Conservation (phyloP, 2,113 vertebrate genomes). For the Spizaetus ornatus region DNA sequence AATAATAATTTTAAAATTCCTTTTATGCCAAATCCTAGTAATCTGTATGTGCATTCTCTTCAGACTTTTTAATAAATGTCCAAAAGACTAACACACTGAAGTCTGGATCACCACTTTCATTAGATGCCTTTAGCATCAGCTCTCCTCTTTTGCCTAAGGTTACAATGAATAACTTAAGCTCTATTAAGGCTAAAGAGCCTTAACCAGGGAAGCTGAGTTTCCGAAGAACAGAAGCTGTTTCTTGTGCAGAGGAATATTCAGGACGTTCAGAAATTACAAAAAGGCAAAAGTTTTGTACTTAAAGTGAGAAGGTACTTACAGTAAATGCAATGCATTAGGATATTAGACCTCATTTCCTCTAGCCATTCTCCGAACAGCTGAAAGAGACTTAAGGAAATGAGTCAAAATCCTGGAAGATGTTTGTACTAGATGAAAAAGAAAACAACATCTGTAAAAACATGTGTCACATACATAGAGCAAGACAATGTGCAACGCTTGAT, state of each 20-base stretch:
- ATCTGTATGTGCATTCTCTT: neutral
- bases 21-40: neutral
- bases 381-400: constrained; percentile 78
- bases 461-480: constrained; percentile 9
- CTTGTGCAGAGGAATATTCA: neutral
- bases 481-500: neutral
- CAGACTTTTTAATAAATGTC: neutral
- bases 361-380: constrained; percentile 69
- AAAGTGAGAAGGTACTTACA: neutral
- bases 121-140: neutral
- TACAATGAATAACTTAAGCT: neutral
- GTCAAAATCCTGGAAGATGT: constrained; percentile 78
- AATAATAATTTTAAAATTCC: neutral
- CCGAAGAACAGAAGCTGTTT: neutral
- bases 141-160: neutral
- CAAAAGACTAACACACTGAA: neutral
- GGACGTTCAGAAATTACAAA: neutral
- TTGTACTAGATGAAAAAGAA: constrained; percentile 64
- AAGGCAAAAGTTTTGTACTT: neutral
- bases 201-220: neutral
- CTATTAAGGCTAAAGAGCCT: neutral
- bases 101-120: neutral
- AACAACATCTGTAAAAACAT: constrained; percentile 71
- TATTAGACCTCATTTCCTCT: constrained; percentile 70
- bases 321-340: constrained; percentile 51